These are phyloP conservation scores for Muricea muricata DNA, from an alignment of 92 coral and sea anemone species.

Conservation along the genomic window DNA sequence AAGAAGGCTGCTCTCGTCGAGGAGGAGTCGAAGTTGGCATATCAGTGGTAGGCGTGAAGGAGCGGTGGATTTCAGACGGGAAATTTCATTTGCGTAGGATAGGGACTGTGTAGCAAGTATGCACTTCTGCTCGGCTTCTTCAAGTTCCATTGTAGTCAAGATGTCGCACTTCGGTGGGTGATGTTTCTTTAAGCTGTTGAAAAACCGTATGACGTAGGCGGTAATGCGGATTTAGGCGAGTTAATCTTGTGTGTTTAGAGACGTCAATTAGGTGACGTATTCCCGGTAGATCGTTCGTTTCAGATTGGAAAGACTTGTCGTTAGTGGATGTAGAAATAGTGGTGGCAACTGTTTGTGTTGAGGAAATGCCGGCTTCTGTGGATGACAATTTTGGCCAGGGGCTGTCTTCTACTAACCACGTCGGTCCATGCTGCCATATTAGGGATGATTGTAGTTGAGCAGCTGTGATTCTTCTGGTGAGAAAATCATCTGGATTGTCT, in stretches of 20 bases:
- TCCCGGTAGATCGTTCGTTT: conserved; percentile 27
- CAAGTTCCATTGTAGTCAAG: conserved; percentile 20
- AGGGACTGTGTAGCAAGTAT: conserved; percentile 29
- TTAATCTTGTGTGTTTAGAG: conserved; percentile 23
- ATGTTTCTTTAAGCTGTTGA: not conserved
- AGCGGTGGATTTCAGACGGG: conserved; percentile 1
- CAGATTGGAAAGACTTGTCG: not conserved
- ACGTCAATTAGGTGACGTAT: conserved; percentile 41
- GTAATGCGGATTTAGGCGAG: conserved; percentile 19
- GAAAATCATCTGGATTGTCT: conserved; percentile 57
- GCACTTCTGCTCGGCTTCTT: conserved; percentile 32
- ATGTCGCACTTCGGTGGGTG: not conserved
- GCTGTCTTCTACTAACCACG: conserved; percentile 30
- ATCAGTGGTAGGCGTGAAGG: conserved; percentile 29
- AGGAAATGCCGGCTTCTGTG: not conserved
- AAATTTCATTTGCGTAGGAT: conserved; percentile 38
- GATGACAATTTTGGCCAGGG: conserved; percentile 57
- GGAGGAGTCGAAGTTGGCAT: conserved; percentile 37
- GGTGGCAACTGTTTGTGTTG: not conserved
- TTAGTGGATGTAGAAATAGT: not conserved
- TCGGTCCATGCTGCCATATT: conserved; percentile 43
- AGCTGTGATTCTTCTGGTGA: conserved; percentile 56
- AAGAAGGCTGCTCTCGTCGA: conserved; percentile 48
- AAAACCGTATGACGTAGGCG: conserved; percentile 50
- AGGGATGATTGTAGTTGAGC: not conserved